These are phyloP conservation scores for Nephrotoma flavescens DNA, from an alignment of 2,888 invertebrate genomes.

Conservation along the genomic window DNA sequence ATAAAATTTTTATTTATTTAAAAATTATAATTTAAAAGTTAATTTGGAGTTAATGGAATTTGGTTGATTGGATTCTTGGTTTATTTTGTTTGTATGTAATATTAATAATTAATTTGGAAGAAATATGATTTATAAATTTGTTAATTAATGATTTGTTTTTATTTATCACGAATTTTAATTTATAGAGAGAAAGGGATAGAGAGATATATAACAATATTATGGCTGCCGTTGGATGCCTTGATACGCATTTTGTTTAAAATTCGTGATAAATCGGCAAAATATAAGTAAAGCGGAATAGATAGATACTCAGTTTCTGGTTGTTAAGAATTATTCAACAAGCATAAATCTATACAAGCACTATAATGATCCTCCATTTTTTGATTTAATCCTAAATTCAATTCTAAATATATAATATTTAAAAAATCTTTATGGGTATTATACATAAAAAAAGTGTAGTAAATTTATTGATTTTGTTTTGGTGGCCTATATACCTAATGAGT, in stretches of 20 bases:
- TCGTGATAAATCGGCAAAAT: not conserved
- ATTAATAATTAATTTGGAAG: not conserved
- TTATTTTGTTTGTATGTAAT: not conserved
- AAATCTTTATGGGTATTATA: too few relatives aligned
- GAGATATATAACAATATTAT: not conserved
- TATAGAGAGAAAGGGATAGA: not conserved
- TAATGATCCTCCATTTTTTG: not conserved
- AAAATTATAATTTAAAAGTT: not conserved
- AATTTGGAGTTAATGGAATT: not conserved
- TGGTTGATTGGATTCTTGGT: not conserved
- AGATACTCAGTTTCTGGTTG: not conserved
- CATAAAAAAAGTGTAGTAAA: not conserved
- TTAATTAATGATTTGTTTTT: not conserved
- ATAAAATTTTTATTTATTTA: not conserved
- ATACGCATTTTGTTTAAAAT: not conserved
- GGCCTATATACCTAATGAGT: not conserved
- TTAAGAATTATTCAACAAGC: not conserved
- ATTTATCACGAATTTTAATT: not conserved
- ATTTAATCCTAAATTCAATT: not conserved
- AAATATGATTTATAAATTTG: not conserved
- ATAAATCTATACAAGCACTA: not conserved
- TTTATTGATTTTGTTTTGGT: not conserved
- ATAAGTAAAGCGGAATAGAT: not conserved
- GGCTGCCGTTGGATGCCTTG: not conserved
- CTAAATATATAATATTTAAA: not conserved